Evolutionary conservation across 2,113 vertebrate species (phyloP), one percentile per base, ranked within the genome.

Genomic region (Gymnobelideus leadbeateri): DNA sequence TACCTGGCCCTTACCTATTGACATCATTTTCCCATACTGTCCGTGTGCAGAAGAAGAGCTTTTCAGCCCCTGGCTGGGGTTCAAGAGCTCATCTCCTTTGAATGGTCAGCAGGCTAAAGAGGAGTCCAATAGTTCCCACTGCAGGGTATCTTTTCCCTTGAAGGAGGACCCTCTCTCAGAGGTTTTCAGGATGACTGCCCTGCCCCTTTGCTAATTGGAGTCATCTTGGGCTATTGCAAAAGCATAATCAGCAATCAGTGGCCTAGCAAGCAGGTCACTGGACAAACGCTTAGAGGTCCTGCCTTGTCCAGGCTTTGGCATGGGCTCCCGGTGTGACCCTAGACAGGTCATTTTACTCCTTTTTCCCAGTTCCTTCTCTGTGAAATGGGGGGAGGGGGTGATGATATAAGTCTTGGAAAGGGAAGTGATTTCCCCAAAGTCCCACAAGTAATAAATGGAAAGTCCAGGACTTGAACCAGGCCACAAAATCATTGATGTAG

Each of bases 351-450:
- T 92, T 91, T 94, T 24, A 57, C 91, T 95, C 84, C 9, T 93
- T 96, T 95, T 89, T 68, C n/a, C 16, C 91, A 14, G 90, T 3
- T 49, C 23, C 31, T 93, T 92, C 91, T 84, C 53, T 94, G 55
- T 14, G 94, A 96, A 96, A 93, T 94, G 23, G 19, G 95, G 43
- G n/a, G 93, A 16, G 95, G 43, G n/a, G 93, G 12, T 84, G 68
- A 43, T 7, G 11, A 84, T 43, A 21, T 23, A 4, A 84, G n/a
- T 43, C 68, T 84, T n/a, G 68, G n/a, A 84, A 43, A 11, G n/a
- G 68, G n/a, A 84, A 43, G 1, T 43, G n/a, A 21, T 84, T 84
- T 43, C 23, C 68, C n/a, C 43, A 43, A 43, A 84, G 37, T 21
- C 1, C 31, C 37, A n/a, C 61, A 19, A 68, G 61, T 68, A n/a